Conservation (phyloP, 35 echinoderm and acorn worm genomes). For the Apostichopus californicus region DNA sequence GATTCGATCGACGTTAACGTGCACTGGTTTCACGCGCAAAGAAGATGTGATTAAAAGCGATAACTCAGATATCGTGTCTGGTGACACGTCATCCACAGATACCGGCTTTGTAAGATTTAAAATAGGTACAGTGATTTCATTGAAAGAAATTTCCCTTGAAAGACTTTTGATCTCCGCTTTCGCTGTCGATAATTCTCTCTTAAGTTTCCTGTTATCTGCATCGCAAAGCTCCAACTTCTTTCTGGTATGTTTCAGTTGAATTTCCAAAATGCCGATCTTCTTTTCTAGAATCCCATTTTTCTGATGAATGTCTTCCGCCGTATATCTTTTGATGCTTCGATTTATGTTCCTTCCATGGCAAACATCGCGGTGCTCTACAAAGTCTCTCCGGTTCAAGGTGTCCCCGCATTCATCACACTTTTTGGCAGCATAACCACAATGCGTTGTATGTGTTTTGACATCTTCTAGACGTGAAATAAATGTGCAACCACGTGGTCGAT, state of each 20-base stretch:
- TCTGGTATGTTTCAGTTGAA: conserved; percentile 80
- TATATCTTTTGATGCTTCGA: not conserved
- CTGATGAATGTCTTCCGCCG: not conserved
- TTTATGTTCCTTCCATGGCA: conserved; percentile 45
- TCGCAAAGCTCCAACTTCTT: conserved; percentile 80
- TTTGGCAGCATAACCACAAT: conserved; percentile 77
- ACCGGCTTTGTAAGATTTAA: not conserved
- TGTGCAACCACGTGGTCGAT: conserved; percentile 72
- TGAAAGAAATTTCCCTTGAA: conserved; percentile 47
- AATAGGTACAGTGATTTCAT: not conserved
- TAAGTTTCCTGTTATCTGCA: conserved; percentile 68
- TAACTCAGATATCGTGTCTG: conserved; percentile 80
- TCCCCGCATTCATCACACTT: conserved; percentile 49
- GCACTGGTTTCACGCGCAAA: conserved; percentile 77
- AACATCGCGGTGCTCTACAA: conserved; percentile 60
- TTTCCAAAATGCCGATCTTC: conserved; percentile 56
- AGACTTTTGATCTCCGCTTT: conserved; percentile 65
- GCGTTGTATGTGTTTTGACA: conserved; percentile 52
- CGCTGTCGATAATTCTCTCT: conserved; percentile 66
- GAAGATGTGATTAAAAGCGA: conserved; percentile 87
- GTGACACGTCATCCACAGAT: conserved; percentile 56
- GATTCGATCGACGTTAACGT: conserved; percentile 70
- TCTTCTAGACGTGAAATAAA: conserved; percentile 71
- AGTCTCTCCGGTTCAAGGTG: conserved; percentile 62
- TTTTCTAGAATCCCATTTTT: conserved; percentile 51